These are phyloP conservation scores for Nestor notabilis DNA, from an alignment of 2,113 vertebrate genomes.

Conservation along the genomic window DNA sequence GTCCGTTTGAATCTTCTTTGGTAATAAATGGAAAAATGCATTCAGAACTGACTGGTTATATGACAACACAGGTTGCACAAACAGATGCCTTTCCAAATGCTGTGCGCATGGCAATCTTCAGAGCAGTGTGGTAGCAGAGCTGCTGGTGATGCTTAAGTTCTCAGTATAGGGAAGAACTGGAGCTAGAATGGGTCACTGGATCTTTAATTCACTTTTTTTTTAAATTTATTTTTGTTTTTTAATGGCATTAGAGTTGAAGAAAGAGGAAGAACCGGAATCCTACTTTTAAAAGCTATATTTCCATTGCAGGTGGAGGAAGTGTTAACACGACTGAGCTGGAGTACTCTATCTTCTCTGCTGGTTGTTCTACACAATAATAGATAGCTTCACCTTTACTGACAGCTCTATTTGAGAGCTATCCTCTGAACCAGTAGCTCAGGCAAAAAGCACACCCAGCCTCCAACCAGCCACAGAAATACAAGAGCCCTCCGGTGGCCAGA, in stretches of 20 bases:
- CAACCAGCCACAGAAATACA: neutral
- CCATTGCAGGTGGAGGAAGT: neutral
- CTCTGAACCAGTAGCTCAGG: neutral
- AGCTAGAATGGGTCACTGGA: neutral
- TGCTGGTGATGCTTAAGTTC: rapidly evolving
- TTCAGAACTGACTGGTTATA: neutral
- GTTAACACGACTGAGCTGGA: neutral
- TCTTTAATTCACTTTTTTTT: neutral
- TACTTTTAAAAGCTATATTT: neutral
- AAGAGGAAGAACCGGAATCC: neutral
- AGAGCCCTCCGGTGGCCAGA: constrained; percentile 26
- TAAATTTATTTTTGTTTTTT: neutral
- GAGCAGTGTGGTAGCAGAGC: neutral
- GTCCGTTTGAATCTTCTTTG: neutral
- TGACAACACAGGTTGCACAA: neutral
- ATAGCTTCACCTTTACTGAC: neutral
- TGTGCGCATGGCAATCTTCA: neutral
- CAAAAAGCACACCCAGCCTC: neutral
- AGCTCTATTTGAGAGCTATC: neutral
- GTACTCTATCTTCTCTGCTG: neutral
- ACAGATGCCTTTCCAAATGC: neutral
- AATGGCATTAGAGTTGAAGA: neutral
- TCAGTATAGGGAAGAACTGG: neutral
- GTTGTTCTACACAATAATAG: neutral
- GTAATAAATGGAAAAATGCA: neutral